A percentile compares a stretch with the other conserved stretches of the same genome.
Conservation (phyloP, 2,113 vertebrate genomes). For the Urocolius indicus region DNA sequence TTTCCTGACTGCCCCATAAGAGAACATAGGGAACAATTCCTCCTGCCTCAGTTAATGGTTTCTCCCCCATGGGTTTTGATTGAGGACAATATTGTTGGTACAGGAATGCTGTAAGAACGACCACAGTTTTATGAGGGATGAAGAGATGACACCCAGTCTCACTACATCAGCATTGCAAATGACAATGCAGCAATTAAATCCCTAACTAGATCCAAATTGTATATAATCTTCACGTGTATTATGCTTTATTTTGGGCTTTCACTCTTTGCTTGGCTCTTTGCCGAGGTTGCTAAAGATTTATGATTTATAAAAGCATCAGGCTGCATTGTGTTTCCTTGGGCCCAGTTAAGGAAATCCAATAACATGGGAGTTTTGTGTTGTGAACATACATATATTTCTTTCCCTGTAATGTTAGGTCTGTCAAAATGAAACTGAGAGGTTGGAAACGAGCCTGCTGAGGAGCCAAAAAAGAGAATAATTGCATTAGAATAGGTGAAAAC, state of each 20-base stretch:
- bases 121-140: not conserved
- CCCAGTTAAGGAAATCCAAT: conserved; percentile 27
- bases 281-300: not conserved
- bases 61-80: conserved; percentile 16
- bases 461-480: not conserved
- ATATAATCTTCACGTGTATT: not conserved
- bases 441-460: not conserved
- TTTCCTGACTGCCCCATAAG: conserved; percentile 43
- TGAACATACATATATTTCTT: not conserved
- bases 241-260: not conserved
- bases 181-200: not conserved
- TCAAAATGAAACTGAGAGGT: not conserved
- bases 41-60: conserved; percentile 43
- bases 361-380: not conserved
- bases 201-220: not conserved
- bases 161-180: not conserved
- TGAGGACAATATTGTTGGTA: not conserved
- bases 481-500: not conserved
- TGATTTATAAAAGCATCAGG: not conserved
- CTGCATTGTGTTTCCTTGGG: not conserved
- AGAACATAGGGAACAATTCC: conserved; percentile 17
- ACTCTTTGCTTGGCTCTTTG: not conserved
- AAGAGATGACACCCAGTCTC: not conserved
- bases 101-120: not conserved
- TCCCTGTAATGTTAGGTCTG: not conserved